Percentiles rank a stretch among this genome's conserved stretches.
Conservation (phyloP, 2,888 invertebrate species). For the Malachius bipustulatus region DNA sequence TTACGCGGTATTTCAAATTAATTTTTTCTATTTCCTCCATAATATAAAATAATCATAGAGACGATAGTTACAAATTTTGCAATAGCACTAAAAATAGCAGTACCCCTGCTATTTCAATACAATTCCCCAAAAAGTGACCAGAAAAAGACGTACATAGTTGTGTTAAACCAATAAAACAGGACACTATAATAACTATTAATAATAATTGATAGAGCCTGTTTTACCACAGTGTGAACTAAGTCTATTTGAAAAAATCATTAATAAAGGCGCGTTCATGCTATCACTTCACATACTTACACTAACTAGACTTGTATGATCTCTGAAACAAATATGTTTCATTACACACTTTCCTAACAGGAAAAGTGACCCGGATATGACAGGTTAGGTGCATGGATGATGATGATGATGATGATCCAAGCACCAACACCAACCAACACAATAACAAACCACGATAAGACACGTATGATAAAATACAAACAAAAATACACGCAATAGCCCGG, state of each 20-base stretch:
- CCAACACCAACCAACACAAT: background rate
- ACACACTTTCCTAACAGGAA: too few relatives aligned
- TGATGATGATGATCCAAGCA: background rate
- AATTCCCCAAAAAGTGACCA: conserved; percentile 37
- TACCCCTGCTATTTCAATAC: conserved; percentile 20
- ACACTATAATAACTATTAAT: too few relatives aligned
- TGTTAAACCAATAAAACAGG: too few relatives aligned
- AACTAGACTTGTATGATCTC: too few relatives aligned
- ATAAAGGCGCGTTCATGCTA: too few relatives aligned
- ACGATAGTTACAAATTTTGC: conserved; percentile 33
- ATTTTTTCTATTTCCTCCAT: too few relatives aligned
- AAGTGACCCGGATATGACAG: background rate
- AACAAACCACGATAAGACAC: conserved; percentile 16
- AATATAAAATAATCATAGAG: conserved; percentile 30
- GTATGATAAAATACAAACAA: conserved; percentile 29
- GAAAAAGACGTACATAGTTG: conserved; percentile 18
- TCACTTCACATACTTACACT: too few relatives aligned
- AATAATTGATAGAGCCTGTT: too few relatives aligned
- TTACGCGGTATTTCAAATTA: conserved; percentile 16
- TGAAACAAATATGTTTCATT: too few relatives aligned
- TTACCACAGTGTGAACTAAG: too few relatives aligned
- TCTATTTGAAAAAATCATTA: too few relatives aligned
- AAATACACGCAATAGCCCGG: conserved; percentile 37
- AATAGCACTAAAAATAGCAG: conserved; percentile 26
- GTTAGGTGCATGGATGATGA: conserved; percentile 5